Conservation (phyloP, 2,113 vertebrate species). For the Dryoscopus gambensis region DNA sequence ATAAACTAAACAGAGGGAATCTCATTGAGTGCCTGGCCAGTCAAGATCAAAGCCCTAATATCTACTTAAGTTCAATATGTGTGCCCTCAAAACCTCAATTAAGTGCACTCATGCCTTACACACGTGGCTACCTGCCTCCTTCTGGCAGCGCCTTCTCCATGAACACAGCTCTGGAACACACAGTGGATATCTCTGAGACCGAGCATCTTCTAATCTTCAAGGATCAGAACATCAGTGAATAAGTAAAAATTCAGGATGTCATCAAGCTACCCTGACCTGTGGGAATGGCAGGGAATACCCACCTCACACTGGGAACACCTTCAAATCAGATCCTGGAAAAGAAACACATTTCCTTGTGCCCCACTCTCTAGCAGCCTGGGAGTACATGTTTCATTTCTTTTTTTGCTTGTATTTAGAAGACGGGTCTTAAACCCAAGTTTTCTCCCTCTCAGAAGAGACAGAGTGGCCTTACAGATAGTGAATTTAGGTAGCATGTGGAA, state of each 20-base stretch:
- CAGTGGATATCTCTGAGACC: not conserved
- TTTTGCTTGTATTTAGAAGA: not conserved
- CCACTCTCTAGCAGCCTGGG: not conserved
- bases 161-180: not conserved
- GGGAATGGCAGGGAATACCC: not conserved
- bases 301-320: not conserved
- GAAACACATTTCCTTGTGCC: not conserved
- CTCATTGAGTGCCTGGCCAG: not conserved
- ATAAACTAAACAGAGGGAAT: not conserved
- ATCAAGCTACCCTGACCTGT: not conserved
- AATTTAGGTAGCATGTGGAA: not conserved
- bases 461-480: not conserved
- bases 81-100: not conserved
- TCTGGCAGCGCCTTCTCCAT: not conserved
- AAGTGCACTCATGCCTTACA: not conserved
- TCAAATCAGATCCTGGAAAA: not conserved
- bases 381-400: accelerated
- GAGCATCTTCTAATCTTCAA: not conserved
- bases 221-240: not conserved
- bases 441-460: not conserved
- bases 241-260: not conserved
- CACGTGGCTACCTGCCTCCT: not conserved
- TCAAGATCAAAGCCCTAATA: not conserved
- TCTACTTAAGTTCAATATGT: not conserved
- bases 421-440: not conserved